Percentiles rank a stretch among this genome's conserved stretches.
These are phyloP conservation scores for Athetis lepigone DNA, from an alignment of 2,888 invertebrate genomes.

Conservation along the genomic window DNA sequence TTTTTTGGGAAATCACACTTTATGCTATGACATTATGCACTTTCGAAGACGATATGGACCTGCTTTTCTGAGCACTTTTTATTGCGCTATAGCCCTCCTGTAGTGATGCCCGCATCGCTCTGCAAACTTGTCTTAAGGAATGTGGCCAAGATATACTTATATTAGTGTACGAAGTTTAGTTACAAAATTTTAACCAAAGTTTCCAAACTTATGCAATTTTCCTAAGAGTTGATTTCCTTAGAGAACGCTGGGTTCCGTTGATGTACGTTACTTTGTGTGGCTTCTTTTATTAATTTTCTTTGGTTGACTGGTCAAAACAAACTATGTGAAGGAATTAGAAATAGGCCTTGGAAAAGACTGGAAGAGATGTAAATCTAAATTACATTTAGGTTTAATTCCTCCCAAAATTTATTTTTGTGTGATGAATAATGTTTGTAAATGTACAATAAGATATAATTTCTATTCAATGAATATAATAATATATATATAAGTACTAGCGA, in stretches of 20 bases:
- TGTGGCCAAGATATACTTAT: constrained; percentile 32
- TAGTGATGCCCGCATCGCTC: constrained; percentile 39
- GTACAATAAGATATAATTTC: no score
- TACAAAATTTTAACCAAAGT: constrained; percentile 43
- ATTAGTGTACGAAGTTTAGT: constrained; percentile 17
- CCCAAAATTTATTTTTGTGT: no score
- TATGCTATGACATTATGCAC: no score
- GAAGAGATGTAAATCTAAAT: no score
- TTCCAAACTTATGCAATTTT: constrained; percentile 43
- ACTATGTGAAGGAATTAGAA: no score
- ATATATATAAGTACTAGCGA: no score
- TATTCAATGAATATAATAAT: no score
- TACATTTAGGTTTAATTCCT: no score
- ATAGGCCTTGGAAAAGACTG: neutral
- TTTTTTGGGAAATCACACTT: no score
- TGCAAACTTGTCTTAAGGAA: constrained; percentile 42
- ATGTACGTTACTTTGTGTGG: constrained; percentile 23
- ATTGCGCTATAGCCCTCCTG: constrained; percentile 12
- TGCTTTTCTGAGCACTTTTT: neutral
- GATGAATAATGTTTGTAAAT: no score
- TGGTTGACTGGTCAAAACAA: constrained; percentile 8
- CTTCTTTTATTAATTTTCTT: constrained; percentile 41
- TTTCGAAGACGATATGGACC: neutral
- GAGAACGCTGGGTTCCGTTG: constrained; percentile 30
- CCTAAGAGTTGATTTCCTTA: constrained; percentile 48